phyloP scores from a whole-genome alignment of 2,888 invertebrate genomes.

The Agrochola litura region DNA sequence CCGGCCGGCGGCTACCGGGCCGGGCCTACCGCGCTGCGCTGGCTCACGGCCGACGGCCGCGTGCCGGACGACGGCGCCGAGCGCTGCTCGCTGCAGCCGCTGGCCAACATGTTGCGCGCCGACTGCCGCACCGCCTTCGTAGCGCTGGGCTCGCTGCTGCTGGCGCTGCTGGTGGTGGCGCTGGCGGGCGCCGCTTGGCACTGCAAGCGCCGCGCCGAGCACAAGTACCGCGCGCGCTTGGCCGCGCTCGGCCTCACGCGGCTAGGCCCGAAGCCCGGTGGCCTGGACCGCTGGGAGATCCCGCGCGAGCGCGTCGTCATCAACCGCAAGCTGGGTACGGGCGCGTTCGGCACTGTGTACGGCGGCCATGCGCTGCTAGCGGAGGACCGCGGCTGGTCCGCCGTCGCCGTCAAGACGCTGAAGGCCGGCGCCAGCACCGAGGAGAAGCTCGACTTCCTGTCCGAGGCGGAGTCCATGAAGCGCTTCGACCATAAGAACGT shows the following conservation, averaged over 20 bases:
- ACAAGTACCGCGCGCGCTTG: conserved; percentile 78
- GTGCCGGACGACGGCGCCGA: conserved; percentile 93
- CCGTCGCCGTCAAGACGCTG: conserved; percentile 97
- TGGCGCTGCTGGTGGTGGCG: conserved; percentile 73
- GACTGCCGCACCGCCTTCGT: conserved; percentile 94
- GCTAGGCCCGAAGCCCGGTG: conserved; percentile 75
- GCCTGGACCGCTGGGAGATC: conserved; percentile 96
- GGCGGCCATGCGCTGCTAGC: conserved; percentile 95
- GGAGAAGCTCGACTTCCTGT: conserved; percentile 97
- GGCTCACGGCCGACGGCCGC: conserved; percentile 91
- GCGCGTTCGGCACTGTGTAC: conserved; percentile 98
- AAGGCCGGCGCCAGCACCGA: conserved; percentile 95
- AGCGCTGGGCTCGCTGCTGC: conserved; percentile 71
- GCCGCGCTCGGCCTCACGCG: conserved; percentile 79
- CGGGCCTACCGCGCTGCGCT: conserved; percentile 89
- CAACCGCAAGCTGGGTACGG: conserved; percentile 96
- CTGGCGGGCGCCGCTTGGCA: conserved; percentile 75
- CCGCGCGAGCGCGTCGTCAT: conserved; percentile 95
- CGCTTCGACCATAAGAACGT: conserved; percentile 97
- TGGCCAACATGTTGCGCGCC: conserved; percentile 92
- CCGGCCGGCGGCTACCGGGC: conserved; percentile 91
- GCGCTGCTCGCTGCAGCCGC: conserved; percentile 92
- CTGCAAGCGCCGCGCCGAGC: conserved; percentile 80
- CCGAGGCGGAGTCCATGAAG: conserved; percentile 98
- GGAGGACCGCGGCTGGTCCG: conserved; percentile 92